Evolutionary conservation across 2,797 vertebrate genomes (phyloP), one percentile per base, ranked within the genome.

Genomic region (Hephaestus fuliginosus): DNA sequence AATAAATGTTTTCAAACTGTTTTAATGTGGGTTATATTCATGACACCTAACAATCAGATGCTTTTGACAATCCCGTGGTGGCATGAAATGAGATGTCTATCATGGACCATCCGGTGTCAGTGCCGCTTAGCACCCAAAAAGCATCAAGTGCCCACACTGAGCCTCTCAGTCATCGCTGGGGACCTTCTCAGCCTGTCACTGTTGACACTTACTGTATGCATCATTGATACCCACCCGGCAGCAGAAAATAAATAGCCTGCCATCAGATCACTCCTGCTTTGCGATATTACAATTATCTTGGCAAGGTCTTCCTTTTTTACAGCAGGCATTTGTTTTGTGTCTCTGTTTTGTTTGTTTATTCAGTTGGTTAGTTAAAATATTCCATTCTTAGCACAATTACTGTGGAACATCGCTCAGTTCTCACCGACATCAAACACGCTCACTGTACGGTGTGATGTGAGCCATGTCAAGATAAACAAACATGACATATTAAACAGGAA

Each of bases 391-490:
- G 87, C 86, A 76, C 91, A 91, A 90, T 89, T 91, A 87, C 82
- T 78, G 86, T 69, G 57, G 10, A 88, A 82, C 78, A 85, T 90
- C 83, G 78, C 63, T 86, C 83, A 62, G 52, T 70, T 69, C 76
- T 77, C 75, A 18, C 74, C 60, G 75, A 89, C 86, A 92, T 89
- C 86, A 91, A 85, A 86, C 57, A 63, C 13, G 18, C 81, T 76
- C 65, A 76, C 86, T 81, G 83, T 84, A 74, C 41, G 12, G 71
- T 77, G 75, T 56, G 81, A 87, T 76, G 65, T 46, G 78, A 90
- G 84, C 75, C 81, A 80, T 87, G 90, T 92, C 88, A 91, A 86
- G 81, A 91, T 88, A 92, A 93, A 93, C 90, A 93, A 95, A 92
- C 93, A 90, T 85, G 91, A 93, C 90, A 90, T 86, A 91, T 91